These are phyloP conservation scores for Akabosia matsudoensis DNA, from an alignment of 1,140 invertebrate genomes.

Conservation along the genomic window DNA sequence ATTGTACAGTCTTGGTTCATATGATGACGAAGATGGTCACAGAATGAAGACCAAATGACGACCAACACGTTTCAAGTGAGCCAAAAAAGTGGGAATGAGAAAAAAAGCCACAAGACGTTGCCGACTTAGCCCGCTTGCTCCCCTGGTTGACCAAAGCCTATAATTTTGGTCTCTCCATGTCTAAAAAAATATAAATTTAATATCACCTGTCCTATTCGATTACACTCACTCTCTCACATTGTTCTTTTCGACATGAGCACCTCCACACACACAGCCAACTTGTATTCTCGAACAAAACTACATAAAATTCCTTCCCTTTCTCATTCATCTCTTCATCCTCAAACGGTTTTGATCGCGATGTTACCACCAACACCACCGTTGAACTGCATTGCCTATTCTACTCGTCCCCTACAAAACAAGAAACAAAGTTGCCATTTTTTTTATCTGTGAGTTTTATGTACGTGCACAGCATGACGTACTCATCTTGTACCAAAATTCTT, in stretches of 20 bases:
- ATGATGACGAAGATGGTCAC: background rate
- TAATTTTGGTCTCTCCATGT: slow-evolving; percentile 47
- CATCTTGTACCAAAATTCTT: too few relatives aligned
- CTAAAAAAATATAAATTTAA: slow-evolving; percentile 46
- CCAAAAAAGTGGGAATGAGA: background rate
- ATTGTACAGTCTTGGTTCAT: background rate
- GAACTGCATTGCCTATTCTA: background rate
- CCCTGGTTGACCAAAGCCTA: slow-evolving; percentile 47
- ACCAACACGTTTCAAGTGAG: slow-evolving; percentile 1
- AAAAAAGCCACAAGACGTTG: slow-evolving; percentile 2
- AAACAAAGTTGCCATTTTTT: background rate
- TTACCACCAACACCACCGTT: too few relatives aligned
- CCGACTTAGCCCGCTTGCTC: slow-evolving; percentile 33
- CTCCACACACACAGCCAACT: slow-evolving; percentile 20
- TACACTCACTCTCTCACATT: slow-evolving; percentile 45
- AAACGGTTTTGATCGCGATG: background rate
- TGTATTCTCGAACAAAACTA: too few relatives aligned
- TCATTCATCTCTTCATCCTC: slow-evolving; percentile 17
- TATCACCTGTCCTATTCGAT: slow-evolving; percentile 47
- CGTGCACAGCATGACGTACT: background rate
- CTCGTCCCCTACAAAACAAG: background rate
- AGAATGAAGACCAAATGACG: too few relatives aligned
- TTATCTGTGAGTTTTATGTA: too few relatives aligned
- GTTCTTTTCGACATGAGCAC: slow-evolving; percentile 43
- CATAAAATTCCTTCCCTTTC: too few relatives aligned